These are phyloP conservation scores for Emydura subglobosa DNA, from an alignment of 2,113 vertebrate species.

Conservation along the genomic window DNA sequence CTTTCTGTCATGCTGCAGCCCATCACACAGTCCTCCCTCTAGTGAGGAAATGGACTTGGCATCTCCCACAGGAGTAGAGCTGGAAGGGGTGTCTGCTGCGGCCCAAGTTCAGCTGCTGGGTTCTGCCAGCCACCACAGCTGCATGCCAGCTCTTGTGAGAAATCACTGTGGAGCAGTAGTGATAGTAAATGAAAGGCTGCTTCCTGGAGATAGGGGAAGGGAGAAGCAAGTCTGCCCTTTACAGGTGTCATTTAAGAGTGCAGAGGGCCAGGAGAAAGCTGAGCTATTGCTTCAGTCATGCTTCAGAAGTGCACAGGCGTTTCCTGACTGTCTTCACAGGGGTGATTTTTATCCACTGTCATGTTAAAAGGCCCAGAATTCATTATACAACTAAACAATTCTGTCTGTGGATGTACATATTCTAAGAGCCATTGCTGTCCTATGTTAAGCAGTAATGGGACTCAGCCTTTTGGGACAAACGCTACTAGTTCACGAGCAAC, in stretches of 20 bases:
- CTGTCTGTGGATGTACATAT: background rate
- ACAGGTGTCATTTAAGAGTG: constrained; percentile 62
- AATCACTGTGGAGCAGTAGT: background rate
- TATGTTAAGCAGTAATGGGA: too few relatives aligned
- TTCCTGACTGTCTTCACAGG: too few relatives aligned
- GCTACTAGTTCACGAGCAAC: fast-evolving
- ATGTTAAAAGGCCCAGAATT: constrained; percentile 65
- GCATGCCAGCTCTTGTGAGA: background rate
- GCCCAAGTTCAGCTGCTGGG: background rate
- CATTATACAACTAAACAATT: constrained; percentile 47
- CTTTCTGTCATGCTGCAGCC: background rate
- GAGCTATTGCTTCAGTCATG: background rate
- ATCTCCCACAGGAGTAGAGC: background rate
- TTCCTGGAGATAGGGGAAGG: fast-evolving
- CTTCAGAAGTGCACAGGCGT: too few relatives aligned
- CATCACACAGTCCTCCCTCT: too few relatives aligned
- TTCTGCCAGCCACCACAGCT: fast-evolving
- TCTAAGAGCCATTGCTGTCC: background rate
- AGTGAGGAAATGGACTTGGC: background rate
- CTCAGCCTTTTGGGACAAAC: background rate
- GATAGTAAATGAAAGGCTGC: background rate
- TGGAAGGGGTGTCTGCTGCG: background rate
- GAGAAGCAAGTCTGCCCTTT: constrained; percentile 52
- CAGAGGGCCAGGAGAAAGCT: background rate
- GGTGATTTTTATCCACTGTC: constrained; percentile 56